phyloP scores from a whole-genome alignment of 2,888 invertebrate species.

The Brachynemurus nebulosus region DNA sequence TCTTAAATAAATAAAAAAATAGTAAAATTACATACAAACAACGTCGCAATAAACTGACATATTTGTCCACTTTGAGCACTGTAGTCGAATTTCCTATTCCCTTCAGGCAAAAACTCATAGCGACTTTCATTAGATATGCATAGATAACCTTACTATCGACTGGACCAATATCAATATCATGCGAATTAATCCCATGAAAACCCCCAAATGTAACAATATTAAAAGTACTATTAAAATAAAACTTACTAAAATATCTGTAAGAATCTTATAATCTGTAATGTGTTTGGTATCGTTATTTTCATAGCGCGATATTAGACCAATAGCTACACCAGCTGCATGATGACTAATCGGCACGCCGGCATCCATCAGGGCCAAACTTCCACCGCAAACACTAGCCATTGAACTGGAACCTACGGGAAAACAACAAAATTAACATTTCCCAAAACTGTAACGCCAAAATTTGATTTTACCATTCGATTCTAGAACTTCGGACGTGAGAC shows the following conservation, averaged over 20 bases:
- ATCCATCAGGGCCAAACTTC: conserved; percentile 88
- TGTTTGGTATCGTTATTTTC: conserved; percentile 41
- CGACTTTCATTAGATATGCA: no score
- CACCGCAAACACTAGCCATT: conserved; percentile 97
- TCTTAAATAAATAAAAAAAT: no score
- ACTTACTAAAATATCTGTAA: conserved; percentile 81
- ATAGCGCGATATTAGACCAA: conserved; percentile 69
- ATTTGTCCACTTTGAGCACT: no score
- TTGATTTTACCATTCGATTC: conserved; percentile 73
- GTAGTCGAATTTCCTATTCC: no score
- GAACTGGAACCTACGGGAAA: conserved; percentile 95
- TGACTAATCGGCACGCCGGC: conserved; percentile 76
- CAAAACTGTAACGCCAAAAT: not conserved
- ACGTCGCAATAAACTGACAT: no score
- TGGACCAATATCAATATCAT: no score
- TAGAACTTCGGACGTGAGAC: conserved; percentile 81
- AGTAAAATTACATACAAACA: no score
- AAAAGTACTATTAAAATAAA: conserved; percentile 7
- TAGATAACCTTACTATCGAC: no score
- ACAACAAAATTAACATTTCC: conserved; percentile 11
- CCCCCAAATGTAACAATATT: not conserved
- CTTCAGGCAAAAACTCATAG: no score
- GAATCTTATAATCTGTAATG: conserved; percentile 60
- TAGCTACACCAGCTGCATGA: conserved; percentile 86
- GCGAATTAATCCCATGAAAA: no score